A percentile compares a stretch with the other conserved stretches of the same genome.
These are phyloP conservation scores for Pseudochromis fuscus DNA, from an alignment of 2,797 vertebrate species.

Conservation along the genomic window DNA sequence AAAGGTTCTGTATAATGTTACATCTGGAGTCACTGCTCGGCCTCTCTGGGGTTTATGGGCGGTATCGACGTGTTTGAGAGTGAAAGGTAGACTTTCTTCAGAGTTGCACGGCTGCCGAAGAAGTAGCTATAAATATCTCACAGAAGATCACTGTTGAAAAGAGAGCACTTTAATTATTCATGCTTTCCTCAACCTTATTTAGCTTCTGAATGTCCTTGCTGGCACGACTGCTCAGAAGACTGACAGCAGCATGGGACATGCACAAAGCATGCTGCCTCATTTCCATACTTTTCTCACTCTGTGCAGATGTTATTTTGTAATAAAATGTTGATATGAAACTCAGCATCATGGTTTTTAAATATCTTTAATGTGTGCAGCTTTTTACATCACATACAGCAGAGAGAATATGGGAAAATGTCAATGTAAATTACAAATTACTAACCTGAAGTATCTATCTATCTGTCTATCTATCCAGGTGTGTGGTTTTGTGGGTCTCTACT, in stretches of 20 bases:
- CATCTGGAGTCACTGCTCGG: neutral
- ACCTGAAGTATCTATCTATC: slow-evolving; percentile 5
- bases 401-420: neutral
- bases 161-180: slow-evolving; percentile 83
- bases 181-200: slow-evolving; percentile 70
- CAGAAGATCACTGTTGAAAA: slow-evolving; percentile 73
- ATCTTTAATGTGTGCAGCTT: neutral
- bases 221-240: slow-evolving; percentile 54
- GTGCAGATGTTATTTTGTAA: slow-evolving; percentile 9
- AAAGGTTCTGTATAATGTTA: no score
- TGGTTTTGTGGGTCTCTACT: slow-evolving; percentile 93
- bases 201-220: slow-evolving; percentile 67
- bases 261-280: slow-evolving; percentile 35
- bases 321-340: neutral
- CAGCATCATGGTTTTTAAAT: neutral
- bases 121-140: slow-evolving; percentile 80
- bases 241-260: slow-evolving; percentile 53
- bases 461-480: slow-evolving; percentile 85
- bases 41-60: slow-evolving; percentile 28
- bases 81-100: slow-evolving; percentile 55
- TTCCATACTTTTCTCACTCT: slow-evolving; percentile 11
- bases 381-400: neutral
- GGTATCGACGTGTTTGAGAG: slow-evolving; percentile 43
- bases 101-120: slow-evolving; percentile 47
- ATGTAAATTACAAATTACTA: neutral